Evolutionary conservation across 2,113 vertebrate species (phyloP), one percentile per base, ranked within the genome.

Genomic region (Carettochelys insculpta): DNA sequence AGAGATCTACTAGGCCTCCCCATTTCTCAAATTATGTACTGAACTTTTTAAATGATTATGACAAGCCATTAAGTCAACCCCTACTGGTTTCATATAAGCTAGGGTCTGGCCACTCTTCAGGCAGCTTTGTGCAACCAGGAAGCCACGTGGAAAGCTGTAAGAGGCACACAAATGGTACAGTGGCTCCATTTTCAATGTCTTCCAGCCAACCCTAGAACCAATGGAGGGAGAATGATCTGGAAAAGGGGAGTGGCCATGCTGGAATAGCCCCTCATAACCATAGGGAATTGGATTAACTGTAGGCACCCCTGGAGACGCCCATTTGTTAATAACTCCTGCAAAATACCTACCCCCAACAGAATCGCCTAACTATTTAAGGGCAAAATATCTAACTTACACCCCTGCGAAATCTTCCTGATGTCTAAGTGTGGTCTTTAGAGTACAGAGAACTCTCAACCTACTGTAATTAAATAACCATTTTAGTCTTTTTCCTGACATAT

Each of bases 161-260:
- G 38, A 90, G 90, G 84, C 68, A 58, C 83, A 90, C 92, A 88
- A 91, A 85, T 88, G 90, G 61, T 80, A 61, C 29, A 61, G 31
- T 61, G 31, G 29, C 31, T 65, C 34, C 17, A 65, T 8, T 65
- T 65, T 17, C 58, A n/a, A 31, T 65, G 8, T 65, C 58, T 65
- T 17, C 31, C 58, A 19, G 58, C 16, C 14, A 65, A 31, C 16
- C 47, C 47, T 73, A 52, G 8, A 13, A 82, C n/a, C 1, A 0
- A 0, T 51, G 31, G 29, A 71, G 51, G 9, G 19, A 86, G n/a
- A 38, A 51, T 34, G 31, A 68, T 19, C 22, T 19, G 75, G 77
- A 47, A 47, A 85, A 88, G 92, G 82, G 14, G 31, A 52, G 31
- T 4, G 19, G 77, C 48, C 77, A 77, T 38, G 9, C 56, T 68